These are phyloP conservation scores for Protodeltote pygarga DNA, from an alignment of 2,888 invertebrate species.

Conservation along the genomic window DNA sequence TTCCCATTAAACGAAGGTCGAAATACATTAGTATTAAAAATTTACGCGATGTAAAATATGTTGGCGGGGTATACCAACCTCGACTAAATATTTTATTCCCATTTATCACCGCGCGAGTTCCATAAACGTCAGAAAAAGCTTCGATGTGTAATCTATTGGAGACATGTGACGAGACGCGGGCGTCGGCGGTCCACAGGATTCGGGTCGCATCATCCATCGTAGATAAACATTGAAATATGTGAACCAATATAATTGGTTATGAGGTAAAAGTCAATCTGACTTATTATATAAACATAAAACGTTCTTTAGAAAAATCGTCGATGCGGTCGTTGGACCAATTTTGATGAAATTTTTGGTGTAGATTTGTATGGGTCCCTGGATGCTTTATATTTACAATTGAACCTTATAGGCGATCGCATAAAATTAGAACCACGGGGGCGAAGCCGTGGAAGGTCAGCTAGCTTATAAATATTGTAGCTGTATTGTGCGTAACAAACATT, in stretches of 20 bases:
- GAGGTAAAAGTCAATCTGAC: conserved; percentile 28
- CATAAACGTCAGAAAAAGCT: conserved; percentile 47
- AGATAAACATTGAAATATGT: conserved; percentile 45
- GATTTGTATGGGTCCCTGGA: too few species aligned
- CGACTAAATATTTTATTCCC: conserved; percentile 45
- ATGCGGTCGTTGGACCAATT: too few species aligned
- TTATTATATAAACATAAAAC: conserved; percentile 27
- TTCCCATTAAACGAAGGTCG: conserved; percentile 35
- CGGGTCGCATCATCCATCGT: conserved; percentile 17
- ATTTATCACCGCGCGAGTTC: conserved; percentile 42
- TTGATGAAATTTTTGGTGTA: too few species aligned
- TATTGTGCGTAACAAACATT: too few species aligned
- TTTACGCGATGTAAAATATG: conserved; percentile 41
- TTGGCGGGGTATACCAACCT: conserved; percentile 25
- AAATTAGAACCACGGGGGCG: too few species aligned
- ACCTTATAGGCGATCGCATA: too few species aligned
- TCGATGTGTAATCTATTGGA: conserved; percentile 44
- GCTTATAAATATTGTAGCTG: too few species aligned
- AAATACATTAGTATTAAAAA: conserved; percentile 41
- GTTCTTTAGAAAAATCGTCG: too few species aligned
- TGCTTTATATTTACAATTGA: too few species aligned
- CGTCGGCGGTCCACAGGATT: conserved; percentile 26
- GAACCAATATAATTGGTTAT: conserved; percentile 27
- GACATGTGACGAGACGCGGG: conserved; percentile 41
- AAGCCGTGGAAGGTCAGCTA: too few species aligned